Evolutionary conservation across 1,140 invertebrate species (phyloP), one percentile per base, ranked within the genome.

Genomic region (Pseudomyrmex flavicornis): DNA sequence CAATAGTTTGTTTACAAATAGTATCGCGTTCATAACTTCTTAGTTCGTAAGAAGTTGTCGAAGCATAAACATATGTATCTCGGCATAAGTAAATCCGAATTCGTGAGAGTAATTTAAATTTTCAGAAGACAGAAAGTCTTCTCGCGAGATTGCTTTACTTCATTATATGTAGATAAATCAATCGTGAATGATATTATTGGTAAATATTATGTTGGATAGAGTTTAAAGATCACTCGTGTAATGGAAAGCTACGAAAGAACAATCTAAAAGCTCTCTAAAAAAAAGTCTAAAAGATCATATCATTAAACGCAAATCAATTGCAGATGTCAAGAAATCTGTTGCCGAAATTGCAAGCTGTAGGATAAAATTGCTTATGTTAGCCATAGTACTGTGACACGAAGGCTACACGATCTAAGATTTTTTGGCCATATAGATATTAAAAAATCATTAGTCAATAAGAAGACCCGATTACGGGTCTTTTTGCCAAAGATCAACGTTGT

Each of bases 321-420:
- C 22, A 0, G 17, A 17, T 17, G 17, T 17, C 17, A 17, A 17
- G 17, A n/a, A n/a, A n/a, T n/a, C n/a, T n/a, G n/a, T n/a, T n/a
- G n/a, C n/a, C n/a, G n/a, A n/a, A n/a, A n/a, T n/a, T n/a, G n/a
- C n/a, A n/a, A n/a, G n/a, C n/a, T n/a, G n/a, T n/a, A n/a, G n/a
- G n/a, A 17, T 17, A 17, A 17, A 75, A 88, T 88, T 69, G 56
- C 82, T 17, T 17, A 17, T 13, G 61, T 84, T 35, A 72, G 26
- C 50, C 72, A 61, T 20, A 84, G 59, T 80, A 85, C 84, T 12
- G 86, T 88, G 10, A 65, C 87, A 50, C 20, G 84, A 58, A n/a
- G 82, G 26, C 74, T 84, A n/a, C 65, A 35, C 26, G 3, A 62
- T 17, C 17, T n/a, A 46, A 35, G 10, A 50, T 3, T 66, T 48